phyloP scores from a whole-genome alignment of 1,140 invertebrate species.

The Ceratina calcarata region DNA sequence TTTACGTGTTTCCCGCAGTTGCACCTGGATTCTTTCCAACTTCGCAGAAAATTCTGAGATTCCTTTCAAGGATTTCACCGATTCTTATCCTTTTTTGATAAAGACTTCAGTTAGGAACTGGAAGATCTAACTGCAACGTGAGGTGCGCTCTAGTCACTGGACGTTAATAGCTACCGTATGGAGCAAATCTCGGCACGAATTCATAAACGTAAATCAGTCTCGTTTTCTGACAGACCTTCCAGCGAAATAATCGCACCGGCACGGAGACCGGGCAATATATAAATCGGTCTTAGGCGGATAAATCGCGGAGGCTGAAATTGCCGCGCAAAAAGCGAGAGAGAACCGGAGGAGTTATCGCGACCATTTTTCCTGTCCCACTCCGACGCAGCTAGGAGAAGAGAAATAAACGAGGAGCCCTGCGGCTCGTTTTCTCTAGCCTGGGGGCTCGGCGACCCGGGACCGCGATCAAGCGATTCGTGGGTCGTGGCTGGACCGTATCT shows the following conservation, averaged over 20 bases:
- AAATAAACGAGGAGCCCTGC: conserved; percentile 10
- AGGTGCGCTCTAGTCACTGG: too few relatives aligned
- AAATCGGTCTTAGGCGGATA: conserved; percentile 69
- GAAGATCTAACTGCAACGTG: too few relatives aligned
- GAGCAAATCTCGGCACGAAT: too few relatives aligned
- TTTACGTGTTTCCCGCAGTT: background rate
- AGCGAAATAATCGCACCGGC: conserved; percentile 45
- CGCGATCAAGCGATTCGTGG: conserved; percentile 72
- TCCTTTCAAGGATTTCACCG: conserved; percentile 29
- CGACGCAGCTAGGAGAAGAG: conserved; percentile 1
- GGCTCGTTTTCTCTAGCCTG: conserved; percentile 55
- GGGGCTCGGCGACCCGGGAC: conserved; percentile 72
- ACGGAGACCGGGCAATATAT: conserved; percentile 59
- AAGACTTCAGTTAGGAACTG: too few relatives aligned
- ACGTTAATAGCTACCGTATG: too few relatives aligned
- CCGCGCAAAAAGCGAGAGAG: conserved; percentile 17
- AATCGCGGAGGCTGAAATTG: conserved; percentile 59
- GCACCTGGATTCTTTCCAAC: conserved; percentile 21
- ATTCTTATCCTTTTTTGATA: too few relatives aligned
- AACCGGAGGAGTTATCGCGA: conserved; percentile 69
- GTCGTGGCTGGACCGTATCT: conserved; percentile 75
- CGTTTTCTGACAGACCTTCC: too few relatives aligned
- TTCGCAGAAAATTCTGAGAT: conserved; percentile 1
- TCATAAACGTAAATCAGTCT: too few relatives aligned
- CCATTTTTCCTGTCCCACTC: conserved; percentile 62